Base-by-base conservation (phyloP, 2,113 vertebrate genomes). In the Brachyistius frenatus region DNA sequence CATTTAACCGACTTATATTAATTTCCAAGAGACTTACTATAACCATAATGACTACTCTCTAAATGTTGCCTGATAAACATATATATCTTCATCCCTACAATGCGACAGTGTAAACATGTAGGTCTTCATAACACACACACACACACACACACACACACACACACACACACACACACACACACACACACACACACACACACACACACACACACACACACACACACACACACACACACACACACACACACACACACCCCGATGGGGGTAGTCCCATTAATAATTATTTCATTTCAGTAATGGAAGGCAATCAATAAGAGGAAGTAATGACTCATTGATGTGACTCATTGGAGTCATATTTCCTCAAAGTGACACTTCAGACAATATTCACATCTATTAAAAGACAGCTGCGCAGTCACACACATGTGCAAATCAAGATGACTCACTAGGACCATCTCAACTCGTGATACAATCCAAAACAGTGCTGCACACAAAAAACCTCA, bases 211-310 rank as follows among this genome's bases (percentile, higher is more conserved):
- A 76, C 4, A 63, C 2, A 61, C 39, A 71, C 41, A 74, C 41
- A 50, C 53, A 60, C 65, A 77, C 54, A 44, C 31, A 53, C 56
- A 64, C 30, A 31, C 15, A 63, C 57, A 75, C 55, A 62, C 32
- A 41, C 36, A 75, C 49, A 46, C n/a, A 52, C 77, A 66, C n/a
- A 66, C 54, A 55, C 5, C 41, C 37, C 8, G n/a, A 54, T 2
- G 47, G 35, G 60, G 62, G 32, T 14, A 36, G 37, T 61, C 37
- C 66, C 73, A 84, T 90, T 80, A 89, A 88, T 83, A 76, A 81
- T 54, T 65, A 47, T 86, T 90, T 87, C 80, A 89, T 93, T 84
- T 92, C 84, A 66, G 84, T 88, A 91, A 93, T 92, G 88, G 87
- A 88, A 70, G 61, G 55, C 39, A 81, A 89, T 91, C 89, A 82